phyloP scores from a whole-genome alignment of 1,140 invertebrate species.

The Drosophila insularis region DNA sequence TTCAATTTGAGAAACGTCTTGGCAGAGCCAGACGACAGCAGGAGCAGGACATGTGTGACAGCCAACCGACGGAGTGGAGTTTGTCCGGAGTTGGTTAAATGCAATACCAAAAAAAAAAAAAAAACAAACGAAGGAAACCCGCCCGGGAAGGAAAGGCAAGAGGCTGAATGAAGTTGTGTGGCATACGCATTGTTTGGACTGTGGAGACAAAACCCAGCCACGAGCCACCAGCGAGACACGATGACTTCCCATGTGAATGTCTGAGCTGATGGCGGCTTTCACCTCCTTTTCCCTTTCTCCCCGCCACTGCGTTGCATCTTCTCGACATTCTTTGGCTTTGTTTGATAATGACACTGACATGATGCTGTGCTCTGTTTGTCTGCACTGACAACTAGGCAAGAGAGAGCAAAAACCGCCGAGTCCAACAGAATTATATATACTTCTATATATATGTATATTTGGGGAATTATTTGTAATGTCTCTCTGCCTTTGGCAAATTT shows the following conservation, averaged over 20 bases:
- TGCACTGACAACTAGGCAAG: constrained; percentile 63
- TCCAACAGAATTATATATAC: constrained; percentile 54
- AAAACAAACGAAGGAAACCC: neutral
- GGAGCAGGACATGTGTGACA: constrained; percentile 43
- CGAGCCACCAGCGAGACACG: constrained; percentile 28
- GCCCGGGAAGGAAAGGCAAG: neutral
- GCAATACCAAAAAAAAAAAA: constrained; percentile 15
- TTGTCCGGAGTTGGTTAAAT: constrained; percentile 17
- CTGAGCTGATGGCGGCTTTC: constrained; percentile 23
- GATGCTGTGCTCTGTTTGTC: constrained; percentile 38
- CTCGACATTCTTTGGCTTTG: constrained; percentile 31
- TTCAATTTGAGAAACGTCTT: constrained; percentile 62
- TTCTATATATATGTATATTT: neutral
- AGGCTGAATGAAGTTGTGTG: constrained; percentile 43
- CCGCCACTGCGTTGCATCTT: constrained; percentile 2
- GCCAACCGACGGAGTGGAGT: constrained; percentile 25
- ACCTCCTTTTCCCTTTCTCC: neutral
- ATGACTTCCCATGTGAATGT: constrained; percentile 50
- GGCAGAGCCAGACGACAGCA: constrained; percentile 39
- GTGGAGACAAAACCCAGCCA: constrained; percentile 22
- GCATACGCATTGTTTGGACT: constrained; percentile 56
- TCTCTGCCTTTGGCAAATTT: constrained; percentile 53
- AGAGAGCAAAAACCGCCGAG: constrained; percentile 31
- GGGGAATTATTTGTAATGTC: constrained; percentile 62
- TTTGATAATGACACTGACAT: constrained; percentile 79